Conservation (phyloP, 2,888 invertebrate genomes). For the Drosophila maculinotata region DNA sequence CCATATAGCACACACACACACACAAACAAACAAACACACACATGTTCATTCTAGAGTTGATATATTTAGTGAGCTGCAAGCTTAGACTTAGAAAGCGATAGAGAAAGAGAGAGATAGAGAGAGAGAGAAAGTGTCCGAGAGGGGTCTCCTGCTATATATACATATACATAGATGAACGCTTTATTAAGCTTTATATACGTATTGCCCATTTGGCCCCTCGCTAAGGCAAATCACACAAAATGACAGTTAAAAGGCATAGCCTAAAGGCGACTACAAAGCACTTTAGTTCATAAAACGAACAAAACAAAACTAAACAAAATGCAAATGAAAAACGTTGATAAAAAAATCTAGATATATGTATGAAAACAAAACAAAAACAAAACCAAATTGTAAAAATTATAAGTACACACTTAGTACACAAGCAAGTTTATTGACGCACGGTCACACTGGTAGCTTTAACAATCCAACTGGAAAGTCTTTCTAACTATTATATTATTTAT, state of each 20-base stretch:
- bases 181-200: constrained; percentile 25
- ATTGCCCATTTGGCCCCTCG: constrained; percentile 6
- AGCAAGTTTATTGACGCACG: constrained; percentile 26
- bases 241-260: constrained; percentile 51
- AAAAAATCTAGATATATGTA: constrained; percentile 15
- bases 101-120: constrained; percentile 13
- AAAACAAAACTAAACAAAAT: constrained; percentile 10
- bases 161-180: constrained; percentile 12
- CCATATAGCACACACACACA: constrained; percentile 45
- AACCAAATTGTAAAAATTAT: constrained; percentile 25
- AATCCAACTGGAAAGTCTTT: constrained; percentile 27
- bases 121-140: constrained; percentile 12
- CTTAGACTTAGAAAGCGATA: constrained; percentile 37
- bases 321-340: constrained; percentile 4
- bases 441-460: constrained; percentile 49
- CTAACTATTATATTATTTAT: constrained; percentile 20
- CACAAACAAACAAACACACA: constrained; percentile 30
- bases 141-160: constrained; percentile 20
- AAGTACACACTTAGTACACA: constrained; percentile 9
- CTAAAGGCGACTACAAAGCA: constrained; percentile 44
- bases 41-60: constrained; percentile 30
- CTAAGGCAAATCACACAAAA: neutral
- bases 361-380: constrained; percentile 7
- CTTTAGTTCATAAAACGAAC: constrained; percentile 24
- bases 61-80: constrained; percentile 52